Evolutionary conservation across 2,888 invertebrate species (phyloP), one percentile per base, ranked within the genome.

Genomic region (Cremastinae sp.): DNA sequence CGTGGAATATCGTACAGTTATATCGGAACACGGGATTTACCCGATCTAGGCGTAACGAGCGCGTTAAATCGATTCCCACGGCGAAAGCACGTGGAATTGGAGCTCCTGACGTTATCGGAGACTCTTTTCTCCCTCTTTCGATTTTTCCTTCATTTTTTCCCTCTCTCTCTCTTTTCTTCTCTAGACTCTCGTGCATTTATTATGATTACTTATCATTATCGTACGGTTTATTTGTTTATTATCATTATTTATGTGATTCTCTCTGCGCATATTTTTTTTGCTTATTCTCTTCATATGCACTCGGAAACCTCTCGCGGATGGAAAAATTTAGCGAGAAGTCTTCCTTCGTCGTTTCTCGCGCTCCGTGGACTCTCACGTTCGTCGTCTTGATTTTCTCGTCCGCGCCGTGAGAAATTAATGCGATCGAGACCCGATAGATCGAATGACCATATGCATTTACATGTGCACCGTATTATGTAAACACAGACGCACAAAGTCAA

Each of bases 61-160:
- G 68, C 71, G 72, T 80, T 74, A 75, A 80, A 80, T 80, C 75
- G 77, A 78, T 80, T 80, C 80, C 80, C 80, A 80, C 80, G 80
- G 70, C 51, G 58, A 56, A 59, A 69, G 61, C 65, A 62, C 66
- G 73, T 74, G 77, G 77, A 77, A 77, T 77, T 70, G 73, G 77
- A 77, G 77, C 77, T 77, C 70, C 53, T 49, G 77, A 28, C 73
- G 77, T 77, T 77, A 77, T 77, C 77, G 77, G 77, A 77, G 73
- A 74, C 77, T 74, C 77, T 77, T 77, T 74, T 73, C 73, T 53
- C 59, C 59, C 39, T 28, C 41, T 58, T 3, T 43, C 73, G 73
- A 77, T 49, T 77, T 69, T 64, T 39, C 43, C 59, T 14, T 47
- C 58, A 58, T 28, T 65, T 43, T 43, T 62, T 9, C 39, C n/a